Evolutionary conservation across 2,888 invertebrate genomes (phyloP).

Genomic region (Lasioglossum calceatum): DNA sequence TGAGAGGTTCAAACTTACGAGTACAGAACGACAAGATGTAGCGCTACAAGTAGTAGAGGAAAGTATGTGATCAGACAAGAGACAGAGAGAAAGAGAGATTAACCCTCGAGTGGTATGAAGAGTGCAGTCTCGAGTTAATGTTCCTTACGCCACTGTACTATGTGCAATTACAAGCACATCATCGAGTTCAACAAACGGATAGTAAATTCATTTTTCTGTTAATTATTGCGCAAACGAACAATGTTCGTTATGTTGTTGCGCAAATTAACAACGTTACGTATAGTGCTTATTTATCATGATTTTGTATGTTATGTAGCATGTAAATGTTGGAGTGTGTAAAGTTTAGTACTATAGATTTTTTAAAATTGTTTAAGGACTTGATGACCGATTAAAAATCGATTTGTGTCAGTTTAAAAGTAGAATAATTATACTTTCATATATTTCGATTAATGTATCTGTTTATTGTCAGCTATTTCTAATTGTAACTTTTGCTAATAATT

Average conservation of each 20-base stretch:
- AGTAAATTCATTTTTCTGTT: background rate
- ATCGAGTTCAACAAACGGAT: background rate
- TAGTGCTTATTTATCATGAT: background rate
- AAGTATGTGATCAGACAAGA: slow-evolving; percentile 27
- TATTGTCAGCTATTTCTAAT: background rate
- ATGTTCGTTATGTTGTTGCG: no score
- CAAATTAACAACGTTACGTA: background rate
- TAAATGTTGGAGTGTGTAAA: background rate
- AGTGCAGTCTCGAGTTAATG: background rate
- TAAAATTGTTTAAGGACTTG: background rate
- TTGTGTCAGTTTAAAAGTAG: background rate
- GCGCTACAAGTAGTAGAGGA: slow-evolving; percentile 42
- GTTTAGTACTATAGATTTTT: no score
- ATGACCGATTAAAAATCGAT: background rate
- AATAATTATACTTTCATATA: background rate
- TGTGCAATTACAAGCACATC: background rate
- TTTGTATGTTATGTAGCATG: background rate
- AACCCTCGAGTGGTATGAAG: slow-evolving; percentile 61
- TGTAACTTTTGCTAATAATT: background rate
- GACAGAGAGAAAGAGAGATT: slow-evolving; percentile 40
- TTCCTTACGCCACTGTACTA: background rate
- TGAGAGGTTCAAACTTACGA: slow-evolving; percentile 22
- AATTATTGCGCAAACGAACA: background rate
- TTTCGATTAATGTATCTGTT: background rate
- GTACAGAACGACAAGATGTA: slow-evolving; percentile 64